These are phyloP conservation scores for Mycetomoellerius zeteki DNA, from an alignment of 1,140 invertebrate genomes.

Conservation along the genomic window DNA sequence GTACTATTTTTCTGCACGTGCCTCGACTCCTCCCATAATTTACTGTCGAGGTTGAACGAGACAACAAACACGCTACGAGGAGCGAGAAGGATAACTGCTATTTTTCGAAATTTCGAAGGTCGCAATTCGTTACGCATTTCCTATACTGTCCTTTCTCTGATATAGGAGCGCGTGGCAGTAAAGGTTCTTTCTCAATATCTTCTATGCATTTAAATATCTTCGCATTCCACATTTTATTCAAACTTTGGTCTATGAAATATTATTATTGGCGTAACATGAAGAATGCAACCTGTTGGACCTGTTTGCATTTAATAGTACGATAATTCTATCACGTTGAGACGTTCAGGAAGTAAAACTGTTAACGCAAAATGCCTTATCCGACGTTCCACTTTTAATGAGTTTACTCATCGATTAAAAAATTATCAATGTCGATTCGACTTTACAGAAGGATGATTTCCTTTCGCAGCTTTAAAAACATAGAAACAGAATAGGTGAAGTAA, in stretches of 20 bases:
- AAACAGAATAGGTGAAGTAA: no score
- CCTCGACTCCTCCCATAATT: not conserved
- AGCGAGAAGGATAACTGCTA: not conserved
- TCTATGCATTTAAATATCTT: not conserved
- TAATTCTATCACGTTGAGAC: not conserved
- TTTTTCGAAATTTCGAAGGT: slow-evolving; percentile 13
- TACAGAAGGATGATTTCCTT: not conserved
- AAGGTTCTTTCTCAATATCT: not conserved
- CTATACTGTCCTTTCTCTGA: not conserved
- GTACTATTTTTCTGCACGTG: slow-evolving; percentile 20
- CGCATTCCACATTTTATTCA: not conserved
- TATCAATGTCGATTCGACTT: not conserved
- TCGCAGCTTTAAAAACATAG: no score
- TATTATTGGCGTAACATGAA: not conserved
- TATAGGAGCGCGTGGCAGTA: not conserved
- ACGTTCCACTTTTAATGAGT: not conserved
- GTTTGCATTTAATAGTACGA: slow-evolving; percentile 13
- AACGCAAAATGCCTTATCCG: not conserved
- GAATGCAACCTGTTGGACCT: slow-evolving; percentile 35
- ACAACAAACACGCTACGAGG: slow-evolving; percentile 16
- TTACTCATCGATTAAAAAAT: not conserved
- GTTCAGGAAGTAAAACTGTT: not conserved
- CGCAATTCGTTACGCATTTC: not conserved
- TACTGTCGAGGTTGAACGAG: slow-evolving; percentile 29
- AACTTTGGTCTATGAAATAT: not conserved